These are phyloP conservation scores for Papilio protenor DNA, from an alignment of 2,888 invertebrate genomes.

Conservation along the genomic window DNA sequence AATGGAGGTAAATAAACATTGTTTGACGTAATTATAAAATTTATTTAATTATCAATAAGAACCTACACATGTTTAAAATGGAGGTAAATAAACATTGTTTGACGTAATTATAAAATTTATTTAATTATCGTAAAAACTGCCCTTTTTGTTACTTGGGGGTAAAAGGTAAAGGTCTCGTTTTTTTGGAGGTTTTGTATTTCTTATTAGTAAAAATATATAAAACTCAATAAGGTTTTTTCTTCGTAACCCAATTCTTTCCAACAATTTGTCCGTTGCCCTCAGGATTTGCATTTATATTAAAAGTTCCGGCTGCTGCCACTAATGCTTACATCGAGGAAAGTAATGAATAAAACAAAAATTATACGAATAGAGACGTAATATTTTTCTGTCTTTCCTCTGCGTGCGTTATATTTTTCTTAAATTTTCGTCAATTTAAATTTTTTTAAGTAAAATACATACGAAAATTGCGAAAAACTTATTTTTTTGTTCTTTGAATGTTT, in stretches of 20 bases:
- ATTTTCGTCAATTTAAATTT: too few species aligned
- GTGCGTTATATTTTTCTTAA: background rate
- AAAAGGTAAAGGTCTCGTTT: background rate
- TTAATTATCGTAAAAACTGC: background rate
- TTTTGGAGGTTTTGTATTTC: background rate
- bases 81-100: background rate
- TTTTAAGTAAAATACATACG: background rate
- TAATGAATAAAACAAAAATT: slow-evolving; percentile 38
- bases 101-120: background rate
- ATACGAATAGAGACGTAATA: slow-evolving; percentile 12
- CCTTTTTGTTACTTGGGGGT: background rate
- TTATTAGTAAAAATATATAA: slow-evolving; percentile 11
- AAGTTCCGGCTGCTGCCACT: slow-evolving; percentile 35
- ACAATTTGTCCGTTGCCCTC: slow-evolving; percentile 26
- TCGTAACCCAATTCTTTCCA: slow-evolving; percentile 15
- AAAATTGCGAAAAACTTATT: background rate
- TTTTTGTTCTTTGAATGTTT: too few species aligned
- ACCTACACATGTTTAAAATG: background rate
- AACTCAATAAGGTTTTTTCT: slow-evolving; percentile 6
- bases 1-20: background rate
- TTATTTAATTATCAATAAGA: background rate
- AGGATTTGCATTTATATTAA: slow-evolving; percentile 39
- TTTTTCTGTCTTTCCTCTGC: background rate
- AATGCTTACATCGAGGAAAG: slow-evolving; percentile 30
- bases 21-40: background rate